A percentile compares a stretch with the other conserved stretches of the same genome.
phyloP scores from a whole-genome alignment of 1,140 invertebrate species.

The Nymphalis io region DNA sequence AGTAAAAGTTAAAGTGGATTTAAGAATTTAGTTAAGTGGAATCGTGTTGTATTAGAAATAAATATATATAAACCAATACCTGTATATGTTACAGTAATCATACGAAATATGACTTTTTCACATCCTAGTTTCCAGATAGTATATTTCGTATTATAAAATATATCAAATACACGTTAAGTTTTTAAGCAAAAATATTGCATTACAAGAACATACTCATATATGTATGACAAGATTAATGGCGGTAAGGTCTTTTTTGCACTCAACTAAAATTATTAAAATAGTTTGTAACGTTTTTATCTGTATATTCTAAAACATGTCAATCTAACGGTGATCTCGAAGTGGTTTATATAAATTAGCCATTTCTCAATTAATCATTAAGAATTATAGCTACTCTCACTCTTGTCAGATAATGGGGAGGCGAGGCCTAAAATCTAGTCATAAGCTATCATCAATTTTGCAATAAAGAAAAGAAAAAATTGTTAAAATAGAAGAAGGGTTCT shows the following conservation, averaged over 20 bases:
- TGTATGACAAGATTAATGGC: background rate
- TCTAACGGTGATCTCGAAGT: background rate
- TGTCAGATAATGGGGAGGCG: background rate
- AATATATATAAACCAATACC: too few species aligned
- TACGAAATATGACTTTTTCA: background rate
- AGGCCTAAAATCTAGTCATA: constrained; percentile 4
- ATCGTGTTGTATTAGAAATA: too few species aligned
- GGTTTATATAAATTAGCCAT: constrained; percentile 11
- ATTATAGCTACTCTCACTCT: constrained; percentile 9
- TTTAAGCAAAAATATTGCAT: background rate
- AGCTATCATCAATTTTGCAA: constrained; percentile 3
- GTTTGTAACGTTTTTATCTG: background rate
- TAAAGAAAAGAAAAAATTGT: background rate
- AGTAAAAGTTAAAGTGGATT: too few species aligned
- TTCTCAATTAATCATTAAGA: constrained; percentile 19
- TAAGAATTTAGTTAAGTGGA: too few species aligned
- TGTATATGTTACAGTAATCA: too few species aligned
- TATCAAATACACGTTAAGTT: background rate
- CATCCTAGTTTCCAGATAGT: background rate
- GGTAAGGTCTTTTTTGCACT: background rate
- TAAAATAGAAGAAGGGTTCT: background rate
- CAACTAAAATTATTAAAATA: background rate
- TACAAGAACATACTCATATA: background rate
- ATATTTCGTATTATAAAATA: background rate
- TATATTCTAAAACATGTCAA: background rate